phyloP scores from a whole-genome alignment of 2,797 vertebrate genomes.

The Agapornis canus region DNA sequence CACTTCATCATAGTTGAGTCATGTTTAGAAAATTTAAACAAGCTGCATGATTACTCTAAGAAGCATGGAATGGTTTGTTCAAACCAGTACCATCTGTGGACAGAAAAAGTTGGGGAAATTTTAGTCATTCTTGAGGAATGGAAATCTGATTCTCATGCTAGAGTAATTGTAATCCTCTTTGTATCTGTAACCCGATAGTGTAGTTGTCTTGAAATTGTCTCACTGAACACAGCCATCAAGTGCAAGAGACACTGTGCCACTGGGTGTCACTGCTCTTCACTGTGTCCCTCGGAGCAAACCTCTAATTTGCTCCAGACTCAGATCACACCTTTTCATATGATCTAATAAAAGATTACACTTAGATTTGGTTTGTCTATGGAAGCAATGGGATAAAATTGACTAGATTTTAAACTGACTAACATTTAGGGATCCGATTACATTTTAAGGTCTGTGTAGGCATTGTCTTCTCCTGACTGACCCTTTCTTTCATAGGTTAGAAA shows the following conservation, averaged over 20 bases:
- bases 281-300: neutral
- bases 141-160: conserved; percentile 81
- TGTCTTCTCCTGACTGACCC: neutral
- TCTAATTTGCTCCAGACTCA: neutral
- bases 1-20: conserved; percentile 76
- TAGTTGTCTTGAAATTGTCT: conserved; percentile 74
- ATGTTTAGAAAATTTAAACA: conserved; percentile 79
- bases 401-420: neutral
- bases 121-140: conserved; percentile 82
- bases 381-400: neutral
- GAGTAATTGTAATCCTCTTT: conserved; percentile 79
- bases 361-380: neutral
- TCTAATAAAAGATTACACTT: neutral
- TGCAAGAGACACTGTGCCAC: conserved; percentile 56
- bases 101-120: conserved; percentile 70
- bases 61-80: conserved; percentile 77
- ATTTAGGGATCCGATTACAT: neutral
- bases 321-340: neutral
- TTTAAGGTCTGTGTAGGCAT: neutral
- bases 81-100: conserved; percentile 81
- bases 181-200: conserved; percentile 80
- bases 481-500: neutral
- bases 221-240: conserved; percentile 56
- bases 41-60: conserved; percentile 74
- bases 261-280: conserved; percentile 67